Conservation (phyloP, 1,140 invertebrate genomes). For the Brachionus sp. region DNA sequence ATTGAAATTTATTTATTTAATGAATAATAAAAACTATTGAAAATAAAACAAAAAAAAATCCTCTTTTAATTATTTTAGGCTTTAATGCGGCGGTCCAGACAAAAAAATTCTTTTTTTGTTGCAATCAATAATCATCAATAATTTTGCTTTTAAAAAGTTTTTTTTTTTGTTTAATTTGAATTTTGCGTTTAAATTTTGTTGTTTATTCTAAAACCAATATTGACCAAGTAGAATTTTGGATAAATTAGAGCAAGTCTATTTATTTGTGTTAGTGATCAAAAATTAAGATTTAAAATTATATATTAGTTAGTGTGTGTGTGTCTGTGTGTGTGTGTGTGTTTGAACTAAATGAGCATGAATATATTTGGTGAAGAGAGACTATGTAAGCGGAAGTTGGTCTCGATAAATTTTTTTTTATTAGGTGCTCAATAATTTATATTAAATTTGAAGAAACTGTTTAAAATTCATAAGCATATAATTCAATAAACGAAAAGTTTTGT, state of each 20-base stretch:
- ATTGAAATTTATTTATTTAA: constrained; percentile 28
- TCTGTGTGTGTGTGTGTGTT: not conserved
- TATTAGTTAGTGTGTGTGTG: not conserved
- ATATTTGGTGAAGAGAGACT: not conserved
- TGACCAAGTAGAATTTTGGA: not conserved
- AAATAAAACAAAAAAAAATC: not conserved
- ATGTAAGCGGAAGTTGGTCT: not conserved
- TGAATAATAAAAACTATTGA: constrained; percentile 30
- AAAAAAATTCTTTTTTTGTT: too few relatives aligned
- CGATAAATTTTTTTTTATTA: not conserved
- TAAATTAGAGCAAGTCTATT: not conserved
- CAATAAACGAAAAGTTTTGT: not conserved
- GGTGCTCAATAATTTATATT: not conserved
- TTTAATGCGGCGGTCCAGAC: too few relatives aligned
- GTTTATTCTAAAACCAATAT: not conserved
- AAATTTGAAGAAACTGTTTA: not conserved
- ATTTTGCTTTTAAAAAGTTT: too few relatives aligned
- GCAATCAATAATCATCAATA: too few relatives aligned
- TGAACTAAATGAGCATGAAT: not conserved
- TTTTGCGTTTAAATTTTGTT: too few relatives aligned
- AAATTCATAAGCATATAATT: constrained; percentile 17
- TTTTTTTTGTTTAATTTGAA: too few relatives aligned
- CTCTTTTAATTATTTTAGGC: too few relatives aligned
- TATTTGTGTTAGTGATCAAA: not conserved
- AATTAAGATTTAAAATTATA: not conserved